These are phyloP conservation scores for Adineta ricciae DNA, from an alignment of 2,888 invertebrate species.

Conservation along the genomic window DNA sequence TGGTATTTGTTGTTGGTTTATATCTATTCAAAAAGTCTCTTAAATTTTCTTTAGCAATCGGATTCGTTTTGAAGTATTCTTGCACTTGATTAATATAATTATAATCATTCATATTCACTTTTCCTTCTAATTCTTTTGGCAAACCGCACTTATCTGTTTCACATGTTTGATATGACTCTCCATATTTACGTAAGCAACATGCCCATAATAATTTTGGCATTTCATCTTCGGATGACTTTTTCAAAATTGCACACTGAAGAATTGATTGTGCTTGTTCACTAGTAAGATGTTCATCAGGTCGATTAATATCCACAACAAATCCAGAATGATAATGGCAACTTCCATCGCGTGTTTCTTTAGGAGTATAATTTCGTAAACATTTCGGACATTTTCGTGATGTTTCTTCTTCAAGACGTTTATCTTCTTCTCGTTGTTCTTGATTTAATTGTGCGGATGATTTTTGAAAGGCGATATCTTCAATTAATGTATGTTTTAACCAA, in stretches of 20 bases:
- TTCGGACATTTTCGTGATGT: background rate
- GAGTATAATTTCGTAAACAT: background rate
- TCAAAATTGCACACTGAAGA: background rate
- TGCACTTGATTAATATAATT: background rate
- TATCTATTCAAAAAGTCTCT: no score
- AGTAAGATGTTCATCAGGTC: no score
- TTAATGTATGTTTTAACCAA: background rate
- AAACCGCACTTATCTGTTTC: background rate
- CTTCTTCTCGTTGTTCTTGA: background rate
- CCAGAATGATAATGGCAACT: background rate
- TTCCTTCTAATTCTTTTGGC: background rate
- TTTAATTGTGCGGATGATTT: background rate
- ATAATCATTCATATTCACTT: background rate
- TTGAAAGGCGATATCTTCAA: background rate
- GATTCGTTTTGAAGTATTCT: no score
- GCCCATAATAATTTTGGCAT: background rate
- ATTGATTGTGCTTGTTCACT: no score
- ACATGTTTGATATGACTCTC: background rate
- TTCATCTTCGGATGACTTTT: background rate
- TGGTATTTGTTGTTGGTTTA: no score
- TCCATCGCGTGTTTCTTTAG: background rate
- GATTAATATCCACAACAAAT: background rate
- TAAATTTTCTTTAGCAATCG: no score
- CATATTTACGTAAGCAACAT: background rate
- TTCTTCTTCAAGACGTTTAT: background rate